Percentiles rank a stretch among this genome's conserved stretches.
These are phyloP conservation scores for Nematopogon swammerdamellus DNA, from an alignment of 2,888 invertebrate species.

Conservation along the genomic window DNA sequence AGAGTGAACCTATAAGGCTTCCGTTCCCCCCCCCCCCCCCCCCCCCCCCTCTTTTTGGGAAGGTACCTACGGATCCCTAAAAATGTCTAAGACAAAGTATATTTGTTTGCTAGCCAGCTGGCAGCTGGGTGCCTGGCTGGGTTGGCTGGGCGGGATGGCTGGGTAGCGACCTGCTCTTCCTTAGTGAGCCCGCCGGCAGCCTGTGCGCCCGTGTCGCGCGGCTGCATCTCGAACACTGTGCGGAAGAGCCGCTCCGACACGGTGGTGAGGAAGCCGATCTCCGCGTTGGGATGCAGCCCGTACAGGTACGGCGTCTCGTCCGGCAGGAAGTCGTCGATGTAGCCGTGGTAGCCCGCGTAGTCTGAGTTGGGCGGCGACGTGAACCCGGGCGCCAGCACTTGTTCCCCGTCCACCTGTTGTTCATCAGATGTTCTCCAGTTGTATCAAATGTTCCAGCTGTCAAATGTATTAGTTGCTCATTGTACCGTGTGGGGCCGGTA, in stretches of 20 bases:
- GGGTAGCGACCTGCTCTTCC: conserved; percentile 86
- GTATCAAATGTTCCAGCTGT: too few relatives aligned
- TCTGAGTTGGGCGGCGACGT: conserved; percentile 85
- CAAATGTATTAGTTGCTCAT: too few relatives aligned
- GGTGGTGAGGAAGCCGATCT: conserved; percentile 88
- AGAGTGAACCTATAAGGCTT: too few relatives aligned
- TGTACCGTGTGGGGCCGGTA: too few relatives aligned
- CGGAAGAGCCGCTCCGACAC: conserved; percentile 82
- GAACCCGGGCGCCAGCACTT: conserved; percentile 79
- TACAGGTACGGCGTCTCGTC: conserved; percentile 87
- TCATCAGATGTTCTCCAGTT: too few relatives aligned
- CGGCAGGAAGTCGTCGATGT: conserved; percentile 84
- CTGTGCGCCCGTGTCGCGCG: conserved; percentile 73
- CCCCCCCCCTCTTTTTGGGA: too few relatives aligned
- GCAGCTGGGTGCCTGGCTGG: too few relatives aligned
- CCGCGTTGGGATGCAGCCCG: conserved; percentile 92
- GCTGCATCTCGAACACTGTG: conserved; percentile 81
- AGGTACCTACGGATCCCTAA: too few relatives aligned
- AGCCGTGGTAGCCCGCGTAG: conserved; percentile 81
- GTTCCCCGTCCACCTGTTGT: conserved; percentile 81
- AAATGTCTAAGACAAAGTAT: too few relatives aligned
- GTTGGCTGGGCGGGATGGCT: too few relatives aligned
- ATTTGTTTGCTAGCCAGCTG: too few relatives aligned
- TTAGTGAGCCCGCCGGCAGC: conserved; percentile 68
- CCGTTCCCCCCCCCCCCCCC: too few relatives aligned